Percentiles rank a stretch among this genome's conserved stretches.
Evolutionary conservation across 2,888 invertebrate genomes (phyloP).

Genomic region (Diabrotica balteata): DNA sequence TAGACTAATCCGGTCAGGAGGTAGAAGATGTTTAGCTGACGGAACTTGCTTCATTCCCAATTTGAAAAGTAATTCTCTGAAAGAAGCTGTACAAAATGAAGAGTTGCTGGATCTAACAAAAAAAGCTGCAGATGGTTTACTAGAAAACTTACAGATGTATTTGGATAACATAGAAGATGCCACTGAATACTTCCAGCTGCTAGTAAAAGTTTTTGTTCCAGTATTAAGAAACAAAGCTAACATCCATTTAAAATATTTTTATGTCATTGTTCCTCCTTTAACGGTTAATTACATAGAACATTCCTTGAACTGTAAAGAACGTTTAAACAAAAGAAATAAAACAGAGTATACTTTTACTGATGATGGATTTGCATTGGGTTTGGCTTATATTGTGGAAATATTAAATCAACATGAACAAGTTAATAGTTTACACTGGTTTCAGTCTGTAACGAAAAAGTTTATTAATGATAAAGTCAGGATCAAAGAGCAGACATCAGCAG

Average conservation of each 20-base stretch:
- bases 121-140: constrained; percentile 75
- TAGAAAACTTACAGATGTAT: constrained; percentile 79
- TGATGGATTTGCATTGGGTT: constrained; percentile 96
- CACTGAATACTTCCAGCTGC: constrained; percentile 81
- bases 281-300: constrained; percentile 96
- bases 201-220: constrained; percentile 91
- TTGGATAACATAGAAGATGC: constrained; percentile 86
- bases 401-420: constrained; percentile 84
- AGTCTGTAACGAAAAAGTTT: constrained; percentile 81
- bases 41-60: constrained; percentile 90
- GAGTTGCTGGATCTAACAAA: constrained; percentile 68
- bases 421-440: constrained; percentile 95
- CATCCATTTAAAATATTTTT: constrained; percentile 90
- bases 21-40: constrained; percentile 89
- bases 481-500: constrained; percentile 63
- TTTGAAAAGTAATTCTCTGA: constrained; percentile 66
- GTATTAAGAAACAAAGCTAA: constrained; percentile 87
- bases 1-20: constrained; percentile 91
- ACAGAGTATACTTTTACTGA: constrained; percentile 92
- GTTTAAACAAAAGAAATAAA: constrained; percentile 89
- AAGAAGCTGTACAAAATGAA: constrained; percentile 69
- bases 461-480: constrained; percentile 66
- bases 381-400: constrained; percentile 90
- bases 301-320: constrained; percentile 89
- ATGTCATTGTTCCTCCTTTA: constrained; percentile 89